Conservation (phyloP, 1,140 invertebrate species). For the Drosophila nigromelanica region DNA sequence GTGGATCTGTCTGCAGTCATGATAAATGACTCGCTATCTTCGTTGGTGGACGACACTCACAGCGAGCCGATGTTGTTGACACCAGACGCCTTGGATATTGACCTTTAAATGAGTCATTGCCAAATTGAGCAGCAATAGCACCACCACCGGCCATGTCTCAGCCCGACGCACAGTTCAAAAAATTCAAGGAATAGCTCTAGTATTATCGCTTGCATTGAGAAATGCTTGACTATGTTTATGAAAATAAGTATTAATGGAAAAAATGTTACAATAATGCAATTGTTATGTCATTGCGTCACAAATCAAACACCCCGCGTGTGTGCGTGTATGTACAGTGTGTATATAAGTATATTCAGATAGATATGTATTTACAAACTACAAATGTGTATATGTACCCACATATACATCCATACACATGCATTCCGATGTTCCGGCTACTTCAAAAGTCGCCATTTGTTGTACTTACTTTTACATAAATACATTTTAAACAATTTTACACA, state of each 20-base stretch:
- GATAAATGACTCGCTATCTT: slow-evolving; percentile 64
- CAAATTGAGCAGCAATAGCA: not conserved
- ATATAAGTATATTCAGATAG: not conserved
- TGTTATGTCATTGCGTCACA: slow-evolving; percentile 8
- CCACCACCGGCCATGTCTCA: not conserved
- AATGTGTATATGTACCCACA: not conserved
- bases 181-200: slow-evolving; percentile 24
- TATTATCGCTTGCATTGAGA: slow-evolving; percentile 27
- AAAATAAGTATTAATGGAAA: slow-evolving; percentile 31
- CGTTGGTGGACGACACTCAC: slow-evolving; percentile 62
- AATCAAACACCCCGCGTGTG: not conserved
- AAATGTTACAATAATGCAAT: slow-evolving; percentile 14
- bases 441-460: not conserved
- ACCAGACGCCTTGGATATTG: slow-evolving; percentile 71
- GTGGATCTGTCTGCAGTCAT: slow-evolving; percentile 59
- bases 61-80: slow-evolving; percentile 61
- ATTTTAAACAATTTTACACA: not conserved
- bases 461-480: slow-evolving; percentile 2
- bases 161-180: slow-evolving; percentile 18
- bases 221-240: slow-evolving; percentile 20
- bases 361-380: not conserved
- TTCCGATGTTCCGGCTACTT: slow-evolving; percentile 17
- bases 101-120: slow-evolving; percentile 34
- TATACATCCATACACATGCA: slow-evolving; percentile 25
- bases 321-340: not conserved